Evolutionary conservation across 2,797 vertebrate genomes (phyloP), one percentile per base, ranked within the genome.

Genomic region (Microctenopoma stevenorrisi): DNA sequence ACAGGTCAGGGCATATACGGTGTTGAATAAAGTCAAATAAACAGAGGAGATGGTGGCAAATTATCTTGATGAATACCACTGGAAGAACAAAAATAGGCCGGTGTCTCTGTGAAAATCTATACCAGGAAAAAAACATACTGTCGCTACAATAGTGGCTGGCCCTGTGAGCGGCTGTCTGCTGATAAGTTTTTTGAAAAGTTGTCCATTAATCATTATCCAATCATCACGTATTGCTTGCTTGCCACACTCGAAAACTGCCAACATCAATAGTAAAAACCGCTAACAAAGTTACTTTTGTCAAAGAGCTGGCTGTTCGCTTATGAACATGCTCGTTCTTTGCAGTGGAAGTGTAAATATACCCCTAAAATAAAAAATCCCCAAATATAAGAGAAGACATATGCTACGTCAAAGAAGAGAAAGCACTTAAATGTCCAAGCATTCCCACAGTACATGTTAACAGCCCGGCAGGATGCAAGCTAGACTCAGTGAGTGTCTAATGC

Each of bases 1-100:
- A 86, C 84, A 85, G 84, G 82, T 87, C 86, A 88, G 86, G 81
- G 77, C 82, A 76, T 71, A 82, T 72, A 77, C 74, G 61, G 61
- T 76, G 66, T 59, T 77, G 72, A 81, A 83, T 73, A 63, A 72
- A 78, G 81, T 66, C 42, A 35, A 83, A 81, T 76, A 75, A 85
- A 84, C 74, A 78, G 60, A 64, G 49, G 62, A 28, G 63, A 66
- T 46, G 54, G 64, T 53, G 48, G 52, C 70, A 77, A 84, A 88
- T 79, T 68, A 60, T 74, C 65, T 66, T 59, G 59, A 80, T 74
- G 56, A 78, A 81, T 57, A 68, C 16, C 40, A 46, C 42, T 54
- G 49, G 22, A 61, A 49, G 43, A 47, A 75, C 76, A 52, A 76
- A 69, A 79, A 82, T 60, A 69, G 55, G 38, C 40, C 46, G 42